phyloP scores from a whole-genome alignment of 2,888 invertebrate species.

The Acrocera orbiculus region DNA sequence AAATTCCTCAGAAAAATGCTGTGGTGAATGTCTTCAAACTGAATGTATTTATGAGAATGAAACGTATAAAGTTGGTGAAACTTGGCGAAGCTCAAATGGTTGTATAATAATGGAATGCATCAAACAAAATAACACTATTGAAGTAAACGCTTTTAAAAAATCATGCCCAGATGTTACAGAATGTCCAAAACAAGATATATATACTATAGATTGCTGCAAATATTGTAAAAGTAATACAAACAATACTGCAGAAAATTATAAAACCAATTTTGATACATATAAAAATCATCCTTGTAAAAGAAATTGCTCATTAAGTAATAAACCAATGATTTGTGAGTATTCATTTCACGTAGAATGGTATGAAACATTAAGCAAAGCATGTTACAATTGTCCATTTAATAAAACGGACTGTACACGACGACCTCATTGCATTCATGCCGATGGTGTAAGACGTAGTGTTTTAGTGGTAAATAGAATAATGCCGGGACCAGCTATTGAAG shows the following conservation, averaged over 20 bases:
- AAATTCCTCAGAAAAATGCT: slow-evolving; percentile 20
- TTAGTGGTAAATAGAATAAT: slow-evolving; percentile 69
- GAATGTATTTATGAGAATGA: slow-evolving; percentile 23
- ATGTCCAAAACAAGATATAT: slow-evolving; percentile 20
- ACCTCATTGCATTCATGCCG: slow-evolving; percentile 66
- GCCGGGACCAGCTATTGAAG: slow-evolving; percentile 76
- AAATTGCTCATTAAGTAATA: slow-evolving; percentile 34
- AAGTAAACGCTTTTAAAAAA: slow-evolving; percentile 24
- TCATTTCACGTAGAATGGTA: slow-evolving; percentile 52
- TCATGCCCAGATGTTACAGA: slow-evolving; percentile 20
- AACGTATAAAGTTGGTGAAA: slow-evolving; percentile 22
- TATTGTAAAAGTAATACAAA: slow-evolving; percentile 16
- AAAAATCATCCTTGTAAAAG: slow-evolving; percentile 40
- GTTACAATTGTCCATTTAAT: slow-evolving; percentile 63
- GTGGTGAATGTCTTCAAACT: slow-evolving; percentile 26
- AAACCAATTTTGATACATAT: slow-evolving; percentile 11
- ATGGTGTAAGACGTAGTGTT: slow-evolving; percentile 59
- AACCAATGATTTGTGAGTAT: slow-evolving; percentile 45
- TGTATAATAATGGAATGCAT: slow-evolving; percentile 27
- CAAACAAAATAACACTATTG: slow-evolving; percentile 17
- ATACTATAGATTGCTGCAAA: slow-evolving; percentile 23
- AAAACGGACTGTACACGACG: slow-evolving; percentile 53
- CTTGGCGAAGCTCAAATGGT: slow-evolving; percentile 25
- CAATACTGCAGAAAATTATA: slow-evolving; percentile 21
- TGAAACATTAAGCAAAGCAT: slow-evolving; percentile 74